These are phyloP conservation scores for Drosophila ambigua DNA, from an alignment of 1,140 invertebrate genomes.

Conservation along the genomic window DNA sequence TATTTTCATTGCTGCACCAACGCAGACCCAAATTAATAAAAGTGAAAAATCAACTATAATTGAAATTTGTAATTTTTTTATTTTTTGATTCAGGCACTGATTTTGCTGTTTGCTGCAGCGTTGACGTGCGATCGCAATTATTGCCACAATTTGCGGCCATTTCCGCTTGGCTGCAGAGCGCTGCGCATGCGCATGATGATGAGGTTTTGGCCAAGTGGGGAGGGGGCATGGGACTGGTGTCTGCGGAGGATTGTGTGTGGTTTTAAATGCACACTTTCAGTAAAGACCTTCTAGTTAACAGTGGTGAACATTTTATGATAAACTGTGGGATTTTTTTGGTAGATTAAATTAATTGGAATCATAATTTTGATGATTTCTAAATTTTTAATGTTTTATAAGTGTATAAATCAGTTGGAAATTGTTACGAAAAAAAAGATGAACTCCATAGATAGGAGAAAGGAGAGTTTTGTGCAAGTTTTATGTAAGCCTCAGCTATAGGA, in stretches of 20 bases:
- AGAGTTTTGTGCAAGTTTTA: too few species aligned
- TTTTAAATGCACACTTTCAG: slow-evolving; percentile 5
- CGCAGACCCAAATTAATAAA: slow-evolving; percentile 45
- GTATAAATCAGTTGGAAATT: not conserved
- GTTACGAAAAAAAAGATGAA: too few species aligned
- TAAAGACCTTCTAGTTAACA: slow-evolving; percentile 38
- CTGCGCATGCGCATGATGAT: slow-evolving; percentile 16
- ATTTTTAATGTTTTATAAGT: not conserved
- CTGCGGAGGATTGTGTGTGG: not conserved
- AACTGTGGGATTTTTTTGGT: slow-evolving; percentile 6
- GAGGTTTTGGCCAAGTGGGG: not conserved
- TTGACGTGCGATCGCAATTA: slow-evolving; percentile 52
- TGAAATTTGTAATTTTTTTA: slow-evolving; percentile 39
- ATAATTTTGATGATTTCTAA: not conserved
- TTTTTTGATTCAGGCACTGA: slow-evolving; percentile 10
- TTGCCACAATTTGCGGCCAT: slow-evolving; percentile 71
- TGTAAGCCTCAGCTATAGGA: too few species aligned
- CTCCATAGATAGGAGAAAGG: too few species aligned
- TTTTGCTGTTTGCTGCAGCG: slow-evolving; percentile 19
- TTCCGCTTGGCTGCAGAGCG: slow-evolving; percentile 56
- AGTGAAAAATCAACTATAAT: slow-evolving; percentile 45
- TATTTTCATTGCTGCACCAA: slow-evolving; percentile 34
- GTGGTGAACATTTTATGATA: not conserved
- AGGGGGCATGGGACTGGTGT: not conserved
- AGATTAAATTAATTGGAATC: slow-evolving; percentile 7